Evolutionary conservation across 2,113 vertebrate species (phyloP), one percentile per base, ranked within the genome.

Genomic region (Kryptolebias marmoratus): DNA sequence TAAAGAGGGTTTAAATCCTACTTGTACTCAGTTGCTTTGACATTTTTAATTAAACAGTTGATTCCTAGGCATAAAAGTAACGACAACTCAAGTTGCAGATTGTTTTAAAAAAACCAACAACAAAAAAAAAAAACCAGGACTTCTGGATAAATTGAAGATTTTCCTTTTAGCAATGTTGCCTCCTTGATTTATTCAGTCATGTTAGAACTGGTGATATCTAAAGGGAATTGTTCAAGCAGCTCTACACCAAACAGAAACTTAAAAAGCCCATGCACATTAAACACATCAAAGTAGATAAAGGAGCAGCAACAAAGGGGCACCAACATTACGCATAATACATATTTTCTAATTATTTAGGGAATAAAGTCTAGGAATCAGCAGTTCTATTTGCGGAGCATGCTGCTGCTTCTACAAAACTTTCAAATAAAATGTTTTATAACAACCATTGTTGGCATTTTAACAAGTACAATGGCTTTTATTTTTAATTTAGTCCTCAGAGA

Each of bases 221-320:
- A 61, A 80, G 56, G 71, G 75, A 87, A 70, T 55, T 16, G 57
- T 66, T 69, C 15, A 5, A 63, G 56, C 47, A 32, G 22, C 73
- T 72, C 11, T 14, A 49, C 32, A 49, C 53, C 18, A 81, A 66
- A 54, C 15, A 52, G 65, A 59, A 71, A 80, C 42, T 22, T 6
- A 30, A n/a, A 64, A 73, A 59, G 47, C 61, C 14, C 15, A 52
- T 31, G 7, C 56, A 78, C 80, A 90, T 87, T 73, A 82, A 81
- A 85, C 63, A 92, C 85, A 90, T 92, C 88, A 93, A 91, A 90
- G 88, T 87, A 79, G 88, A 22, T 81, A 75, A 81, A 77, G 62
- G 53, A 30, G 74, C 82, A 73, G 79, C 73, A 49, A 74, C 77
- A 60, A 68, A 74, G 75, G 79, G 73, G 78, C 73, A 47, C 63